A percentile compares a stretch with the other conserved stretches of the same genome.
Conservation (phyloP, 2,888 invertebrate genomes). For the Oxystoma pomonae region DNA sequence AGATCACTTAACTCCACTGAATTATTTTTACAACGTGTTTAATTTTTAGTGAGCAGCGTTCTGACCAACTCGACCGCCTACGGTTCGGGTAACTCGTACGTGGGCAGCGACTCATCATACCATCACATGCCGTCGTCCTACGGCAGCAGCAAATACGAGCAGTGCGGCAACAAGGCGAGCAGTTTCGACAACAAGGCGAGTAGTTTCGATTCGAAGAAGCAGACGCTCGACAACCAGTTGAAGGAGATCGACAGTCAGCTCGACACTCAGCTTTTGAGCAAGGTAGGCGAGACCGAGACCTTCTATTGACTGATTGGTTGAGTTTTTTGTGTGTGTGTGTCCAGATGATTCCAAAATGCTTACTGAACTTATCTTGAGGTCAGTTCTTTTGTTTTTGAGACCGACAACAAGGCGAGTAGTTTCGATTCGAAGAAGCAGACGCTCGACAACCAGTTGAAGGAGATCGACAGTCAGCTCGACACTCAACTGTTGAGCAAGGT, state of each 20-base stretch:
- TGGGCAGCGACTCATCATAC: constrained; percentile 54
- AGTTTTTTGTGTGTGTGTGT: not conserved
- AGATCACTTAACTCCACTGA: too few species aligned
- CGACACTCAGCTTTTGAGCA: constrained; percentile 64
- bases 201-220: constrained; percentile 67
- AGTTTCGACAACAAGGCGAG: constrained; percentile 53
- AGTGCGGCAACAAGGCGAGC: constrained; percentile 46
- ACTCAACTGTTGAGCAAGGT: constrained; percentile 63
- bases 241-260: constrained; percentile 79
- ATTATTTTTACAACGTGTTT: not conserved
- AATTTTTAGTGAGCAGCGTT: constrained; percentile 52
- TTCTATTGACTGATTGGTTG: constrained; percentile 37
- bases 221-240: constrained; percentile 73
- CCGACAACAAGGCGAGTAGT: too few species aligned
- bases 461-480: constrained; percentile 74
- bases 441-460: constrained; percentile 75
- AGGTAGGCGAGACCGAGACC: constrained; percentile 50
- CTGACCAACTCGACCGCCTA: constrained; percentile 56
- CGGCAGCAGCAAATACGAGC: constrained; percentile 42
- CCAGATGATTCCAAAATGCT: too few species aligned
- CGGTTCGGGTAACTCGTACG: constrained; percentile 55
- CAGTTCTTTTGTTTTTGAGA: too few species aligned
- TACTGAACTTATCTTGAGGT: too few species aligned
- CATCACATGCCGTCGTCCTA: constrained; percentile 26
- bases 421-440: constrained; percentile 73